Conservation (phyloP, 2,888 invertebrate genomes). For the Nematopogon swammerdamellus region DNA sequence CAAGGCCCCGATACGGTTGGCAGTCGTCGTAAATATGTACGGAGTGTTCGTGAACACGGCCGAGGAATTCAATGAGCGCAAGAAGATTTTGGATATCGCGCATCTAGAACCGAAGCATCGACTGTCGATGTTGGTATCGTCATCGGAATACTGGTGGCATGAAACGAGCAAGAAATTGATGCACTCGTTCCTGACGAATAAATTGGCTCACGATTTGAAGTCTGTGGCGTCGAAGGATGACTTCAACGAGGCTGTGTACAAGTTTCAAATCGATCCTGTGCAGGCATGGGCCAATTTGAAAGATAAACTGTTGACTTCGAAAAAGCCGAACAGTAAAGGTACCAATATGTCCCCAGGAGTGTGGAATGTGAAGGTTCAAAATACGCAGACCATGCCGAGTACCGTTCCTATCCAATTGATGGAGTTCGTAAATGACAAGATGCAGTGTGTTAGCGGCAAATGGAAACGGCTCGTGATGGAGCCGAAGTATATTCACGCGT, state of each 20-base stretch:
- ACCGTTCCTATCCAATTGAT: slow-evolving; percentile 1
- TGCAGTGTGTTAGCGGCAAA: background rate
- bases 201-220: slow-evolving; percentile 3
- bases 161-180: slow-evolving; percentile 1
- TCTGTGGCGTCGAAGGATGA: background rate
- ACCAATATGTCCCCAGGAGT: background rate
- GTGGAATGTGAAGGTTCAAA: slow-evolving; percentile 1
- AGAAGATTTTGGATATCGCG: slow-evolving; percentile 3
- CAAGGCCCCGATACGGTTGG: slow-evolving; percentile 1
- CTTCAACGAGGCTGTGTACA: background rate
- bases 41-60: slow-evolving; percentile 1
- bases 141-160: slow-evolving; percentile 2
- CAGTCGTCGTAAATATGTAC: slow-evolving; percentile 2
- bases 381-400: slow-evolving; percentile 3
- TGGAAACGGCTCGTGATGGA: background rate
- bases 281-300: background rate
- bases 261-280: slow-evolving; percentile 2
- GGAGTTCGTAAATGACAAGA: background rate
- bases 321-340: too few species aligned
- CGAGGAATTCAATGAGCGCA: slow-evolving; percentile 1
- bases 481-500: slow-evolving; percentile 2
- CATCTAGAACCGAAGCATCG: slow-evolving; percentile 3
- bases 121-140: slow-evolving; percentile 2
- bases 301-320: too few species aligned
- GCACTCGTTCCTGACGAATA: background rate